Evolutionary conservation across 2,888 invertebrate genomes (phyloP).

Genomic region (Conistra vaccinii): DNA sequence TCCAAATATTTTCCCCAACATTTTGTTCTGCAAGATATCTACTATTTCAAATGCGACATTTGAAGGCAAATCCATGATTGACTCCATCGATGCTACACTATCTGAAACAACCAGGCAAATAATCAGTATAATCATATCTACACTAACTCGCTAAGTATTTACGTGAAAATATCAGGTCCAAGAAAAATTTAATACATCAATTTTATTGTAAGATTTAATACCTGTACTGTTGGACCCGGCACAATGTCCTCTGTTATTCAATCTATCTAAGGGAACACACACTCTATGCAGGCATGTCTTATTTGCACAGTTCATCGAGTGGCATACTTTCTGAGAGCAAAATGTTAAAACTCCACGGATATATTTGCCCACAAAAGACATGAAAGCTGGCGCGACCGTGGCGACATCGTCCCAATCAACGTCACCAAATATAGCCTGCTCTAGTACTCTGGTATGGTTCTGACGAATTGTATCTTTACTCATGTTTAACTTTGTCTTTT

Average conservation of each 20-base stretch:
- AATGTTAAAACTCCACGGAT: slow-evolving; percentile 84
- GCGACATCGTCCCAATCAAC: slow-evolving; percentile 86
- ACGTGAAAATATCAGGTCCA: neutral
- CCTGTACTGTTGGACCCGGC: slow-evolving; percentile 80
- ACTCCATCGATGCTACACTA: slow-evolving; percentile 83
- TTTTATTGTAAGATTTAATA: slow-evolving; percentile 56
- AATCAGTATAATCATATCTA: neutral
- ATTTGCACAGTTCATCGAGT: slow-evolving; percentile 85
- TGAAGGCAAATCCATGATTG: slow-evolving; percentile 85
- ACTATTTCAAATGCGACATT: slow-evolving; percentile 84
- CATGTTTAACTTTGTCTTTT: slow-evolving; percentile 81
- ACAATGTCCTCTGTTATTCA: slow-evolving; percentile 85
- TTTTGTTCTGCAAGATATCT: slow-evolving; percentile 84
- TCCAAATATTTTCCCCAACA: slow-evolving; percentile 84
- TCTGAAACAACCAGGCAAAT: slow-evolving; percentile 76
- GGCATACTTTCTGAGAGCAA: slow-evolving; percentile 83
- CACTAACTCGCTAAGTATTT: neutral
- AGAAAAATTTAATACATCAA: neutral
- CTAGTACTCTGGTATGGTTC: slow-evolving; percentile 79
- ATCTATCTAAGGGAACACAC: slow-evolving; percentile 79
- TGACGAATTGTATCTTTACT: slow-evolving; percentile 76
- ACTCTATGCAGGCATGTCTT: slow-evolving; percentile 83
- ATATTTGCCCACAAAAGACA: slow-evolving; percentile 87
- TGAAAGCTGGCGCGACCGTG: slow-evolving; percentile 82
- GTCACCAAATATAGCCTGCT: slow-evolving; percentile 85